Conservation (phyloP, 2,113 vertebrate species). For the human region DNA sequence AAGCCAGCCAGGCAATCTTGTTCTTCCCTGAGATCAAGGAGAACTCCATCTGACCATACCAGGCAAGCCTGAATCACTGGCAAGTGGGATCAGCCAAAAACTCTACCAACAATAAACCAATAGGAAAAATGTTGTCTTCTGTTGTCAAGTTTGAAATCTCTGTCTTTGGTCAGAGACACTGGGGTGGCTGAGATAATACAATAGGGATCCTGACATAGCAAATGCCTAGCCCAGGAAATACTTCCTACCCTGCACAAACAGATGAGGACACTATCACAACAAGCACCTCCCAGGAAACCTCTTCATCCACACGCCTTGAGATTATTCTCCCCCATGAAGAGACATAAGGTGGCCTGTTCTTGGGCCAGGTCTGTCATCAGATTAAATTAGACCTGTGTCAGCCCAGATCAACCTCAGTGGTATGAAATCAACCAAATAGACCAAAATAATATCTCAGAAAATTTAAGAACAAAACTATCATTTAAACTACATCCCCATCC, state of each 20-base stretch:
- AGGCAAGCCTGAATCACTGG: not conserved
- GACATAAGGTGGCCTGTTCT: not conserved
- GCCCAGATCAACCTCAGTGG: not conserved
- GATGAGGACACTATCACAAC: not conserved
- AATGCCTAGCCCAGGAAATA: not conserved
- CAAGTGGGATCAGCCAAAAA: not conserved
- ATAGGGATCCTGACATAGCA: not conserved
- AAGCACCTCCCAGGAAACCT: not conserved
- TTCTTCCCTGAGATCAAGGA: not conserved
- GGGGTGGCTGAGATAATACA: not conserved
- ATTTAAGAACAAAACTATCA: not conserved
- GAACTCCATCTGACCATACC: not conserved
- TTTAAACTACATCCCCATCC: not conserved
- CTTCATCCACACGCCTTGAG: not conserved
- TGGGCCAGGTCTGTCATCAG: not conserved
- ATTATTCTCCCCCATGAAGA: too few species aligned
- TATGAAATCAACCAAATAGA: not conserved
- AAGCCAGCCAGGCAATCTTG: not conserved
- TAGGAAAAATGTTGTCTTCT: too few species aligned
- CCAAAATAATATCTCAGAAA: not conserved
- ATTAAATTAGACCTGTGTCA: not conserved
- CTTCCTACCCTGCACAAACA: not conserved
- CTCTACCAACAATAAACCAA: not conserved
- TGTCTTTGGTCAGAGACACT: not conserved
- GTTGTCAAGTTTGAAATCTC: not conserved